Evolutionary conservation across 1,140 invertebrate species (phyloP).

Genomic region (Dufourea novaeangliae): DNA sequence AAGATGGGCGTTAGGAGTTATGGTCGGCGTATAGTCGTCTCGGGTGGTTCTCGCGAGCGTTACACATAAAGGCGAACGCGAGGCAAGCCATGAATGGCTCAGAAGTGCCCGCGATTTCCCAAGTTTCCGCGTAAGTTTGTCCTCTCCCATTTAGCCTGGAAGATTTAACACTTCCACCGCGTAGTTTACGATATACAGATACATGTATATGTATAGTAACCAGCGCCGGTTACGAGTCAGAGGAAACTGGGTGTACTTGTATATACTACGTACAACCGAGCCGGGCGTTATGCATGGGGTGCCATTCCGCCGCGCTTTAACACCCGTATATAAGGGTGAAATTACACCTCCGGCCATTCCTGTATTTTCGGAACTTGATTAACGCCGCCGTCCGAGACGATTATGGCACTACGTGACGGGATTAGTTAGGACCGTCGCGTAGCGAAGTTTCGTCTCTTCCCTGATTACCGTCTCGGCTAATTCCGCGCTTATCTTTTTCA

Average conservation of each 20-base stretch:
- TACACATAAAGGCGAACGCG: constrained; percentile 43
- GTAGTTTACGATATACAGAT: constrained; percentile 68
- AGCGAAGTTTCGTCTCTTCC: constrained; percentile 44
- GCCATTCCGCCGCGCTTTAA: constrained; percentile 72
- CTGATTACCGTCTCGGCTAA: constrained; percentile 8
- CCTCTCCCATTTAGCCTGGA: constrained; percentile 69
- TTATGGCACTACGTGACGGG: constrained; percentile 62
- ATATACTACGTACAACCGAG: constrained; percentile 31
- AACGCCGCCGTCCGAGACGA: constrained; percentile 63
- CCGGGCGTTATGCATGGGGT: constrained; percentile 68
- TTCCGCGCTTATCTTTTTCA: not conserved
- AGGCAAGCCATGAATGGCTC: constrained; percentile 38
- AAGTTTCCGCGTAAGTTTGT: constrained; percentile 70
- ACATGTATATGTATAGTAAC: constrained; percentile 58
- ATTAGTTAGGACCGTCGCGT: constrained; percentile 57
- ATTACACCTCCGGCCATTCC: constrained; percentile 67
- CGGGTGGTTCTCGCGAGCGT: constrained; percentile 39
- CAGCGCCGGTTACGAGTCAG: constrained; percentile 59
- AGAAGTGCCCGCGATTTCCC: constrained; percentile 67
- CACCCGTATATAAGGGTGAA: constrained; percentile 70
- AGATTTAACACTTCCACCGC: constrained; percentile 72
- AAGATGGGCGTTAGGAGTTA: not conserved
- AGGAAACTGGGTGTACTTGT: constrained; percentile 44
- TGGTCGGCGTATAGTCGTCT: constrained; percentile 21
- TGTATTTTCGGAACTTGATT: constrained; percentile 74